A percentile compares a stretch with the other conserved stretches of the same genome.
Evolutionary conservation across 2,797 vertebrate species (phyloP).

Genomic region (Fistularia tabacaria): DNA sequence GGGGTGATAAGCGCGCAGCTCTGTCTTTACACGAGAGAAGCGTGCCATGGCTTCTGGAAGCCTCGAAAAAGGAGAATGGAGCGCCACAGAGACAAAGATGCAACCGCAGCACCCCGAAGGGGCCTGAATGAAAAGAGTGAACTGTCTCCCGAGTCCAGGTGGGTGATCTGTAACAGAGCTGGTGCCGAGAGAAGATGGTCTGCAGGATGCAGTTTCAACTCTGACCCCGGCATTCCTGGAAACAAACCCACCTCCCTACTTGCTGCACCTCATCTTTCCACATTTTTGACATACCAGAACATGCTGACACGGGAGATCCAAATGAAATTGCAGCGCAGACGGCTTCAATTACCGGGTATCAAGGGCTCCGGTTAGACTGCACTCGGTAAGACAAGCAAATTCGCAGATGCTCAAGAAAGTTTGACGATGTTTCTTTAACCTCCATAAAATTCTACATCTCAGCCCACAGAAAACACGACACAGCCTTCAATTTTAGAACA

Average conservation of each 20-base stretch:
- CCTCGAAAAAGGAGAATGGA: conserved; percentile 42
- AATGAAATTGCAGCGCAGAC: conserved; percentile 23
- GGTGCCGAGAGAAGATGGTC: conserved; percentile 38
- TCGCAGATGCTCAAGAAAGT: conserved; percentile 4
- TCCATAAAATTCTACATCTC: conserved; percentile 57
- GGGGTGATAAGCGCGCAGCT: conserved; percentile 46
- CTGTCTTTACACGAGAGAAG: conserved; percentile 31
- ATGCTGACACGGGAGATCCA: conserved; percentile 21
- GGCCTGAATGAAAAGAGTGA: conserved; percentile 40
- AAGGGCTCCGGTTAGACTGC: neutral
- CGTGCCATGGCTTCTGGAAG: conserved; percentile 40
- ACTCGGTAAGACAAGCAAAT: conserved; percentile 15
- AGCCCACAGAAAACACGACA: conserved; percentile 55
- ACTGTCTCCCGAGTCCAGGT: conserved; percentile 35
- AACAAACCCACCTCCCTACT: conserved; percentile 48
- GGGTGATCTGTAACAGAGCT: conserved; percentile 44
- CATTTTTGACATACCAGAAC: conserved; percentile 55
- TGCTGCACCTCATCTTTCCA: conserved; percentile 50
- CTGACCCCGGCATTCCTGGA: conserved; percentile 61
- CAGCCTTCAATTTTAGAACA: conserved; percentile 60
- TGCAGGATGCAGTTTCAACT: conserved; percentile 53
- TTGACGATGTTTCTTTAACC: conserved; percentile 21
- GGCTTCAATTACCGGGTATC: conserved; percentile 14
- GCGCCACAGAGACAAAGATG: conserved; percentile 41
- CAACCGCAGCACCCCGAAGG: conserved; percentile 43